Evolutionary conservation across 1,140 invertebrate species (phyloP), one percentile per base, ranked within the genome.

Genomic region (Anastrepha ludens): DNA sequence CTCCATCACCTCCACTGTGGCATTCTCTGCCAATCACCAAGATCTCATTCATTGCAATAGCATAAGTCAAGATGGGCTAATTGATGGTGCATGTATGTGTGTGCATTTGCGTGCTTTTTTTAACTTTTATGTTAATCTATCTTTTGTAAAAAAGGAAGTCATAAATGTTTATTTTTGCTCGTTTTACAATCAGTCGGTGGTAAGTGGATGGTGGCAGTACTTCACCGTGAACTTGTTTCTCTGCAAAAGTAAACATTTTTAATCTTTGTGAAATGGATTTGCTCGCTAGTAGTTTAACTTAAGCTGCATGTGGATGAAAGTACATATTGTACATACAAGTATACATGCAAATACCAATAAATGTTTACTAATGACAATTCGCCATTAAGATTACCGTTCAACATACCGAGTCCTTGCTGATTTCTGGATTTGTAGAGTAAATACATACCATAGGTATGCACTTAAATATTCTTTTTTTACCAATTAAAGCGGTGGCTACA

Each of bases 51-150:
- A 62, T 17, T 62, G 60, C 60, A 29, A 74, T 15, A 74, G 39
- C 67, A 74, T 74, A 44, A 74, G 67, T 47, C 67, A 47, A n/a
- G 39, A n/a, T 15, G 67, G 41, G 15, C 67, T 74, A 74, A 74
- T 74, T 74, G 67, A 74, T 74, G 67, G 47, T 44, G 41, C 41
- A 44, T 47, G 39, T 74, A 15, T n/a, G 50, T 29, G 29, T 29
- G 44, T 44, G 41, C 41, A 44, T 47, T 44, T 74, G 17, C 15
- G 50, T 55, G 50, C 50, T 17, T 5, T 5, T 5, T 62, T 62
- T 62, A 15, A 62, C 17, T 20, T 9, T 50, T 44, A 50, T 81
- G n/a, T 58, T 20, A 55, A 55, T 81, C 13, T 81, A 81, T 50
- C 64, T 67, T 67, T 67, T 67, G 64, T 15, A 20, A 67, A 67